Evolutionary conservation across 1,140 invertebrate genomes (phyloP).

Genomic region (Calephelis virginiensis): DNA sequence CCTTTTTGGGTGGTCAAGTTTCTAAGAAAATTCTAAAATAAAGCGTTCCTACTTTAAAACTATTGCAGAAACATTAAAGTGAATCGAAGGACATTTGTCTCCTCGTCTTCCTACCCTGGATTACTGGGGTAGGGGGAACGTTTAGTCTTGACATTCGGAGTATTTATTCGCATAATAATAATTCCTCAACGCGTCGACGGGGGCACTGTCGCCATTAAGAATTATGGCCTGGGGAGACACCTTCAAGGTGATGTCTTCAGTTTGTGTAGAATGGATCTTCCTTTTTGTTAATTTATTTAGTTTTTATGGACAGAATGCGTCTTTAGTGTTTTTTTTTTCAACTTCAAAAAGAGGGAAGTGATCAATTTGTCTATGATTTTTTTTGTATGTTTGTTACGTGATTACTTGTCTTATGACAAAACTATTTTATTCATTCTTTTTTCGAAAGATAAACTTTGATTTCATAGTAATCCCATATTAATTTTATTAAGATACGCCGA

Average conservation of each 20-base stretch:
- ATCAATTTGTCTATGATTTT: too few species aligned
- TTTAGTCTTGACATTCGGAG: conserved; percentile 79
- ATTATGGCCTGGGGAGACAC: conserved; percentile 73
- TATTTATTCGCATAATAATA: conserved; percentile 82
- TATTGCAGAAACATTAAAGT: conserved; percentile 18
- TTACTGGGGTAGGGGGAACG: conserved; percentile 58
- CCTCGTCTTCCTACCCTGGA: conserved; percentile 36
- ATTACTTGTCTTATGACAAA: too few species aligned
- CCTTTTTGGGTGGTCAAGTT: too few species aligned
- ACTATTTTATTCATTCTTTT: too few species aligned
- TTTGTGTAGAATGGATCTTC: conserved; percentile 24
- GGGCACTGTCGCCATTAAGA: conserved; percentile 64
- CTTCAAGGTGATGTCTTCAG: conserved; percentile 55
- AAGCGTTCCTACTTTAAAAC: conserved; percentile 27
- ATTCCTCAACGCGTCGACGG: conserved; percentile 76
- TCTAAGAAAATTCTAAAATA: conserved; percentile 5
- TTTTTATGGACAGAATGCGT: too few species aligned
- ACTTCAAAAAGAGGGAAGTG: too few species aligned
- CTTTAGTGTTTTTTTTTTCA: too few species aligned
- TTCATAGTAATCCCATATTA: too few species aligned
- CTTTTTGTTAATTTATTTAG: not conserved
- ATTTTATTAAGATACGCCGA: too few species aligned
- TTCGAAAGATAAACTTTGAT: too few species aligned
- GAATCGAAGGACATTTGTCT: conserved; percentile 59
- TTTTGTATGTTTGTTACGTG: too few species aligned